Conservation (phyloP, 2,888 invertebrate species). For the Macrosiphum euphorbiae region DNA sequence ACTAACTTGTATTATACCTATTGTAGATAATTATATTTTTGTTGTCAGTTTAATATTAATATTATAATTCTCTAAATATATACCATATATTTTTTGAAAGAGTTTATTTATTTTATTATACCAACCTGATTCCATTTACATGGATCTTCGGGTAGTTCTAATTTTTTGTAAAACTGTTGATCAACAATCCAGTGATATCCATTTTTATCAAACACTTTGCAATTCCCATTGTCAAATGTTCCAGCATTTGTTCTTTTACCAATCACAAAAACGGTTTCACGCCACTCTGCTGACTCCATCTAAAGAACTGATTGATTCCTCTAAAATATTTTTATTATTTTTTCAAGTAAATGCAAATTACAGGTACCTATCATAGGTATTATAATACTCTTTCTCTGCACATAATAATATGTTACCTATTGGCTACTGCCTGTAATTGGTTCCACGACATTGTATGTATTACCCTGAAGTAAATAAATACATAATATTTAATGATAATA, state of each 20-base stretch:
- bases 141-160: slow-evolving; percentile 29
- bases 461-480: too few relatives aligned
- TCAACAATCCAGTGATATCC: slow-evolving; percentile 46
- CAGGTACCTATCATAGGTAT: background rate
- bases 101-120: background rate
- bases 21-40: background rate
- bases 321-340: background rate
- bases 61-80: background rate
- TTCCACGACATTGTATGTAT: too few relatives aligned
- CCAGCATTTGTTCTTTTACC: slow-evolving; percentile 4
- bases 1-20: background rate
- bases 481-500: too few relatives aligned
- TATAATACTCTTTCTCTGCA: background rate
- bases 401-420: too few relatives aligned
- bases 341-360: background rate
- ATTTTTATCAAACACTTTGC: slow-evolving; percentile 55
- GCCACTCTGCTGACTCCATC: slow-evolving; percentile 36
- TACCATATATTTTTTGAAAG: background rate
- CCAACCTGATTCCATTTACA: slow-evolving; percentile 53
- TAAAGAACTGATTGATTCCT: background rate
- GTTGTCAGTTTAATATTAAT: background rate
- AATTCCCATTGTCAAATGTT: slow-evolving; percentile 34
- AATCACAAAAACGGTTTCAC: slow-evolving; percentile 46
- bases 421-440: too few relatives aligned
- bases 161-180: background rate